Evolutionary conservation across 2,797 vertebrate species (phyloP).

Genomic region (Kryptopterus vitreolus): DNA sequence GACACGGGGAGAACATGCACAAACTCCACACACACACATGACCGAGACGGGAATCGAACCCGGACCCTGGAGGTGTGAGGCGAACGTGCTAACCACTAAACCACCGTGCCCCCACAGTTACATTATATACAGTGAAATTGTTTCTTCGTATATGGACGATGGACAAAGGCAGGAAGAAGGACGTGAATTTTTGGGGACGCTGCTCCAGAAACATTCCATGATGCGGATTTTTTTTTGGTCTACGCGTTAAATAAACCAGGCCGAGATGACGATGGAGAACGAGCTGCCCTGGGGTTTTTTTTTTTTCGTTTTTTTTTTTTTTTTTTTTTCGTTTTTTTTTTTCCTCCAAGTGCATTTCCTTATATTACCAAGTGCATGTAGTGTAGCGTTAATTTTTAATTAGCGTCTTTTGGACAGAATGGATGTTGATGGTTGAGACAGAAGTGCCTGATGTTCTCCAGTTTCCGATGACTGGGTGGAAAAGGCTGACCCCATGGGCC

Average conservation of each 20-base stretch:
- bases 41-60: too few relatives aligned
- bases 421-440: conserved; percentile 39
- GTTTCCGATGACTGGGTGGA: conserved; percentile 48
- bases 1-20: too few relatives aligned
- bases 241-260: conserved; percentile 48
- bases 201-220: conserved; percentile 46
- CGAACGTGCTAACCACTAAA: too few relatives aligned
- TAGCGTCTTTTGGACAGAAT: conserved; percentile 6
- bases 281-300: neutral
- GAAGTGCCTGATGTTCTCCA: conserved; percentile 29
- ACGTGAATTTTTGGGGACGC: conserved; percentile 44
- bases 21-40: too few relatives aligned
- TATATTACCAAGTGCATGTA: conserved; percentile 11
- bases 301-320: too few relatives aligned
- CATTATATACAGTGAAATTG: too few relatives aligned
- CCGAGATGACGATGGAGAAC: neutral
- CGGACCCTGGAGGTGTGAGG: too few relatives aligned
- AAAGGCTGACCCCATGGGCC: conserved; percentile 43
- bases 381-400: conserved; percentile 22
- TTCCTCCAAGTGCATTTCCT: conserved; percentile 1
- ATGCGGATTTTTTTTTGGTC: conserved; percentile 51
- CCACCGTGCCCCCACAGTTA: too few relatives aligned
- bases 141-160: too few relatives aligned
- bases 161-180: conserved; percentile 52
- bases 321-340: too few relatives aligned